Conservation (phyloP, 2,888 invertebrate genomes). For the Diarsia rubi region DNA sequence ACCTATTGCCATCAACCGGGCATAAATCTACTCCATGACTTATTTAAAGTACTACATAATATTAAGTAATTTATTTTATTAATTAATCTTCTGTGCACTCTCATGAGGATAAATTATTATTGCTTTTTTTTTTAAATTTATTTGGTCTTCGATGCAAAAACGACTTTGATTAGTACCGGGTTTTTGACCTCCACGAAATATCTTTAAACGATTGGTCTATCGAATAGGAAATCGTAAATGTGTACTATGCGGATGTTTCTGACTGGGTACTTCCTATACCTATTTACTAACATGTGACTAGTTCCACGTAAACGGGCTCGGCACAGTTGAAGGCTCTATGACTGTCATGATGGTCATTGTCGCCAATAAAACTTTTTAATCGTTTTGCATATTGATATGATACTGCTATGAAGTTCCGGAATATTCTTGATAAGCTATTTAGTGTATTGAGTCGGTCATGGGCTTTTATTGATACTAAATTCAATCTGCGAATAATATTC, state of each 20-base stretch:
- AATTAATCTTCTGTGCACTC: neutral
- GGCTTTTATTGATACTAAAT: too few relatives aligned
- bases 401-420: neutral
- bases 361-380: neutral
- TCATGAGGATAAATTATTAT: conserved; percentile 15
- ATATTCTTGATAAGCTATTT: neutral
- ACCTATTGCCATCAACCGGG: too few relatives aligned
- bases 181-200: conserved; percentile 32
- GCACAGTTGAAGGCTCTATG: conserved; percentile 2
- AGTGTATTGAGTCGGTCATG: neutral
- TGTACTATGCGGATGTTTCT: conserved; percentile 39
- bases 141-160: conserved; percentile 11
- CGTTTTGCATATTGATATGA: neutral
- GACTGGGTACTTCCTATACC: conserved; percentile 20
- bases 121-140: too few relatives aligned
- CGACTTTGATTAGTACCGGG: conserved; percentile 1
- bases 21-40: too few relatives aligned
- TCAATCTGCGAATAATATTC: too few relatives aligned
- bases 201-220: neutral
- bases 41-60: too few relatives aligned
- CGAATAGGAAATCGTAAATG: conserved; percentile 26
- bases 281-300: conserved; percentile 9
- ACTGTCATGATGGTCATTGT: conserved; percentile 16
- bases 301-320: neutral
- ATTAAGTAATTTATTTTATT: neutral